Percentiles rank a stretch among this genome's conserved stretches.
Evolutionary conservation across 64 coral and sea anemone genomes (phyloP).

Genomic region (Montipora efflorescens): DNA sequence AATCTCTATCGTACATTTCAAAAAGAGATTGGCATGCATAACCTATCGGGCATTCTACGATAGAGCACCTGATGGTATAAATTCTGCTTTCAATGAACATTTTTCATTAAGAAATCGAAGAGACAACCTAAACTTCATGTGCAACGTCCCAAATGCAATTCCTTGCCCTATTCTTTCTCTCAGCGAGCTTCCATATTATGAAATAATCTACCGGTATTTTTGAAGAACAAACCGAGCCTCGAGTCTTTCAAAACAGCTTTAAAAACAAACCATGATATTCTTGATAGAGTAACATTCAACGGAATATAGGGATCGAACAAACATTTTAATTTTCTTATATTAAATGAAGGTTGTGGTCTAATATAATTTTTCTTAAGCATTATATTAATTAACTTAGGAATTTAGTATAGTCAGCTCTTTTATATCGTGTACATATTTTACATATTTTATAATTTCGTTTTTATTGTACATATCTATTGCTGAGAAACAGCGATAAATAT

Average conservation of each 20-base stretch:
- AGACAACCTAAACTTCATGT: neutral
- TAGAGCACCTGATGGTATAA: neutral
- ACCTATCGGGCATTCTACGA: slow-evolving; percentile 7
- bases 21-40: neutral
- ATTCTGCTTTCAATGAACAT: neutral
- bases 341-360: neutral
- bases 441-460: too few species aligned
- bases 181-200: neutral
- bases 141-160: neutral
- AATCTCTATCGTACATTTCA: neutral
- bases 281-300: neutral
- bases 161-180: neutral
- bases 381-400: too few species aligned
- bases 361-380: too few species aligned
- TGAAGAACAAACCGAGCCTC: neutral
- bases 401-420: too few species aligned
- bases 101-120: neutral
- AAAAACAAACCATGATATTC: neutral
- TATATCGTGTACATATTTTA: too few species aligned
- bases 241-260: neutral
- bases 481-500: too few species aligned
- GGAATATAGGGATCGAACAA: neutral
- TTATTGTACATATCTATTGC: too few species aligned
- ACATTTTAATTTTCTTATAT: neutral
- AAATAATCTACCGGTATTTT: neutral